Percentiles rank a stretch among this genome's conserved stretches.
phyloP scores from a whole-genome alignment of 2,797 vertebrate species.

The Cetoscarus ocellatus region DNA sequence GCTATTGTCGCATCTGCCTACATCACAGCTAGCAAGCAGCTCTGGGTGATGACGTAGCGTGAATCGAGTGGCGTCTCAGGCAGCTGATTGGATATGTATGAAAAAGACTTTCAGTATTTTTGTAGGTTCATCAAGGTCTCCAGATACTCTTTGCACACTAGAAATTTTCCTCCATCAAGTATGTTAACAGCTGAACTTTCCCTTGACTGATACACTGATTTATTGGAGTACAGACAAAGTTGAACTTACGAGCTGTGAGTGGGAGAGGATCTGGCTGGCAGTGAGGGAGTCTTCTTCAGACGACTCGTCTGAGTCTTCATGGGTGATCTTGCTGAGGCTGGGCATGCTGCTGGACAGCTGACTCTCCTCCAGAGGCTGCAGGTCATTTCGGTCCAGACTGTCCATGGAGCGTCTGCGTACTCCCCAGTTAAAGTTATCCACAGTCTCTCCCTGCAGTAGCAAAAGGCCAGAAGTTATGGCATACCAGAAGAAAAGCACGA shows the following conservation, averaged over 20 bases:
- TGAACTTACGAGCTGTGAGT: slow-evolving; percentile 85
- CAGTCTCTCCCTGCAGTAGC: slow-evolving; percentile 92
- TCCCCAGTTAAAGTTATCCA: slow-evolving; percentile 99
- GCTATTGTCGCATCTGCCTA: no score
- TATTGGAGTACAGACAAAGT: not conserved
- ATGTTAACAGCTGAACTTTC: not conserved
- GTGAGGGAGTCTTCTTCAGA: slow-evolving; percentile 94
- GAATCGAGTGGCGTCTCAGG: no score
- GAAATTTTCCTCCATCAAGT: not conserved
- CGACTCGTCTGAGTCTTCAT: slow-evolving; percentile 93
- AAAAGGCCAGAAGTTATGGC: slow-evolving; percentile 19
- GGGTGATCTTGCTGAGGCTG: slow-evolving; percentile 89
- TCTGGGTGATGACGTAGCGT: no score
- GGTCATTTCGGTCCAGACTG: slow-evolving; percentile 92
- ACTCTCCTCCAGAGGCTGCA: slow-evolving; percentile 91
- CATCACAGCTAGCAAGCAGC: no score
- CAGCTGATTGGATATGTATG: no score
- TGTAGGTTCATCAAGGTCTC: not conserved
- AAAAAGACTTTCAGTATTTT: not conserved
- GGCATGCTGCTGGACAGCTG: slow-evolving; percentile 91
- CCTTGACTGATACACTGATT: slow-evolving; percentile 1
- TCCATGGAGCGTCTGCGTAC: slow-evolving; percentile 92
- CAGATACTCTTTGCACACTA: not conserved
- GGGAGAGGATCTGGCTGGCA: slow-evolving; percentile 92
- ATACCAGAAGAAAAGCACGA: not conserved